Evolutionary conservation across 2,888 invertebrate species (phyloP), one percentile per base, ranked within the genome.

Genomic region (Hyposoter didymator): DNA sequence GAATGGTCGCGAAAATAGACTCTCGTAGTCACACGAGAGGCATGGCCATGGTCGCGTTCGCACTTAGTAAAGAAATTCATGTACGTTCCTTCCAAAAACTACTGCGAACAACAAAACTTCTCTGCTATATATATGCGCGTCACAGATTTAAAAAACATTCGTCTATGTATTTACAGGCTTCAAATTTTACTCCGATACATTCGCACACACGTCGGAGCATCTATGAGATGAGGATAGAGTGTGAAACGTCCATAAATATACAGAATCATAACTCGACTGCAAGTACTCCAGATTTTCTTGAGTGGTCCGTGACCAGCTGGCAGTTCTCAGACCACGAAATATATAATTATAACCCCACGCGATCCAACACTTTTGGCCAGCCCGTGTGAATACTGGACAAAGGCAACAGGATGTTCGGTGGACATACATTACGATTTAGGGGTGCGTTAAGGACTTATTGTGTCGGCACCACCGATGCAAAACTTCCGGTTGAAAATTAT

Each of bases 1-100:
- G 92, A 92, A 92, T 91, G 91, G 90, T 87, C 91, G 90, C 91
- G 88, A 90, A 92, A 92, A 92, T 91, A 91, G 91, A 90, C 89
- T 87, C 89, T 87, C 73, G 84, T 81, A 81, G 81, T 81, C 81
- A 75, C 32, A 70, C 32, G 59, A 59, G 73, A 62, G 52, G 43
- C 81, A 78, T 79, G 85, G 69, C 78, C 79, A 75, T 35, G 85
- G 47, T 62, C 82, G 69, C 78, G 75, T 75, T 83, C 76, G 83
- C 84, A 78, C 81, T 78, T 78, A 59, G 82, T 70, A 72, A 70
- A 62, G 52, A 85, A 79, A 80, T 72, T 80, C 45, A 66, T 73
- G 66, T 67, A 69, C 52, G 85, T 74, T 84, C 80, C 47, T 83
- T 70, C 22, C 74, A 43, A 43, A 80, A 85, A 82, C 79, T 85